phyloP scores from a whole-genome alignment of 1,140 invertebrate species.

The Patella vulgata region DNA sequence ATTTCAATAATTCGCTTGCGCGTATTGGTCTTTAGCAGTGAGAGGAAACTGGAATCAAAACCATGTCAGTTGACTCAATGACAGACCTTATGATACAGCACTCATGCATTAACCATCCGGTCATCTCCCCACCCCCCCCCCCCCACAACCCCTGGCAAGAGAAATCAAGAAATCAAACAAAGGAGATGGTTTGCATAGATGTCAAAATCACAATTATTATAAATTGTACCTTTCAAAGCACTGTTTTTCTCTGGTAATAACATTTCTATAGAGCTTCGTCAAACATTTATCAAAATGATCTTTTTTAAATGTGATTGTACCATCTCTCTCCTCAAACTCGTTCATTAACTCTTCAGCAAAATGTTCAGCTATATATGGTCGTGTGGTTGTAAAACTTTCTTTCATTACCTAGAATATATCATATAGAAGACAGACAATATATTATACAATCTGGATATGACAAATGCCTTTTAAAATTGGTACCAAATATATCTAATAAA shows the following conservation, averaged over 20 bases:
- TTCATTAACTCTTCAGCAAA: constrained; percentile 56
- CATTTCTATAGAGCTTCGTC: constrained; percentile 44
- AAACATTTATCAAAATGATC: constrained; percentile 57
- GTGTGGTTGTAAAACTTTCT: constrained; percentile 62
- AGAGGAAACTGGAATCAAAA: no score
- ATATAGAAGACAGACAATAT: neutral
- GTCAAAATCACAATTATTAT: no score
- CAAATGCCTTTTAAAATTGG: neutral
- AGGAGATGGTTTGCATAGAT: no score
- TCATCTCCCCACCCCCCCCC: no score
- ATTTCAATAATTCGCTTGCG: no score
- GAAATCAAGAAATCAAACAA: no score
- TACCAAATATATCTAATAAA: neutral
- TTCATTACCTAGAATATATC: constrained; percentile 58
- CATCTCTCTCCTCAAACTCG: constrained; percentile 42
- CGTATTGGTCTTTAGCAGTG: no score
- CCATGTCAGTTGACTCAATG: no score
- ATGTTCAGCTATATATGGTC: constrained; percentile 61
- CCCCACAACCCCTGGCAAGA: no score
- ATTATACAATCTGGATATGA: neutral
- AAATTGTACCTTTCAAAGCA: constrained; percentile 62
- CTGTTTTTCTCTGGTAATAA: constrained; percentile 59
- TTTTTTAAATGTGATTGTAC: constrained; percentile 42
- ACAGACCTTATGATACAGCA: no score
- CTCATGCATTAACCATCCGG: no score